These are phyloP conservation scores for Desmophyllum pertusum DNA, from an alignment of 92 coral and sea anemone species.

Conservation along the genomic window DNA sequence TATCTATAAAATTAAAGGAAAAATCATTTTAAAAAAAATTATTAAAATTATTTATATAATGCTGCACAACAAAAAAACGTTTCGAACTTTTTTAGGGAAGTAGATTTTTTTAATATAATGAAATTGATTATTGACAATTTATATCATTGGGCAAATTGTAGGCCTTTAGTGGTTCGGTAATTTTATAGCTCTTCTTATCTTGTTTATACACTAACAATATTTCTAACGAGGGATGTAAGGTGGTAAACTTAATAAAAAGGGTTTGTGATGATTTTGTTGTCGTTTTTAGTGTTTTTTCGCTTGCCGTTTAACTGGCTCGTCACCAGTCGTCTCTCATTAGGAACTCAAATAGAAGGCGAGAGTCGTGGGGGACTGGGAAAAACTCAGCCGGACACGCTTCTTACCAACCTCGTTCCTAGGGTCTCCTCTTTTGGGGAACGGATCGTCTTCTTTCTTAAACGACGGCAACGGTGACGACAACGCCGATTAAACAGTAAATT, in stretches of 20 bases:
- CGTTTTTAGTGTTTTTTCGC: neutral
- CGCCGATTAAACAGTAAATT: too few species aligned
- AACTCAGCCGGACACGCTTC: too few species aligned
- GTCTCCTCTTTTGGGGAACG: neutral
- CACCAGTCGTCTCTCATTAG: too few species aligned
- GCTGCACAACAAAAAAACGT: neutral
- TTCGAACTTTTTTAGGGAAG: neutral
- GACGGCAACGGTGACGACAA: neutral
- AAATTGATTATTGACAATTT: neutral
- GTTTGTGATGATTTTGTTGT: neutral
- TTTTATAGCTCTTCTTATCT: neutral
- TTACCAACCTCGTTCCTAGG: too few species aligned
- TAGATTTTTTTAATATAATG: neutral
- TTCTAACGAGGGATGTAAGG: neutral
- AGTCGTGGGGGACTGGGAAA: neutral
- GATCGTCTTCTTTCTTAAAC: too few species aligned
- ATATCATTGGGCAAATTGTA: neutral
- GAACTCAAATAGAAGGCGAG: neutral
- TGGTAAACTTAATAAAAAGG: slow-evolving; percentile 5
- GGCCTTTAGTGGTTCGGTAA: neutral
- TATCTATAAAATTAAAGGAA: neutral
- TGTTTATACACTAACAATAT: neutral
- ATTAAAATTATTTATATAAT: slow-evolving; percentile 5
- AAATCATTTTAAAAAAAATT: neutral
- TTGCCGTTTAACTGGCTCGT: too few species aligned